These are phyloP conservation scores for Saturnia pavonia DNA, from an alignment of 2,888 invertebrate genomes.

Conservation along the genomic window DNA sequence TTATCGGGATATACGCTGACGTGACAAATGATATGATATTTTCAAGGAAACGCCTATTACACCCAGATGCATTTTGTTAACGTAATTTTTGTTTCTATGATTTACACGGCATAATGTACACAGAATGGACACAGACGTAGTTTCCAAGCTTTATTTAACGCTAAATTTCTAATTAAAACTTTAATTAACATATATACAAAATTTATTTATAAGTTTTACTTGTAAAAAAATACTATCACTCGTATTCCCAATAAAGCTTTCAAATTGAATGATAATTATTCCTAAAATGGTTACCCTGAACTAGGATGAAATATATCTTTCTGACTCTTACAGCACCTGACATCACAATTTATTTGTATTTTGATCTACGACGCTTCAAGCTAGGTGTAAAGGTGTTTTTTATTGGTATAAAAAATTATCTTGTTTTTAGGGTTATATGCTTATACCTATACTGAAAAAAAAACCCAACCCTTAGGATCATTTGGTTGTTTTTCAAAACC, in stretches of 20 bases:
- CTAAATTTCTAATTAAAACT: no score
- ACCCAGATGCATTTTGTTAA: background rate
- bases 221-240: no score
- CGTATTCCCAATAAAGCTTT: background rate
- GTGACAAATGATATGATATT: constrained; percentile 35
- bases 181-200: no score
- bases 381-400: background rate
- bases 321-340: background rate
- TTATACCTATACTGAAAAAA: no score
- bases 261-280: background rate
- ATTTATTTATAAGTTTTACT: no score
- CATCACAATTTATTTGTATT: background rate
- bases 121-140: no score
- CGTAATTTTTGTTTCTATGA: background rate
- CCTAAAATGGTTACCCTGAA: background rate
- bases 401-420: background rate
- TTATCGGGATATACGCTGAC: constrained; percentile 31
- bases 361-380: background rate
- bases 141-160: no score
- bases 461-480: no score
- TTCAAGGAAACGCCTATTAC: background rate
- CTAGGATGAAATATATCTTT: background rate
- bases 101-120: no score
- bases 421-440: no score
- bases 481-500: no score